Conservation (phyloP, 1,140 invertebrate species). For the Oedothorax gibbosus region DNA sequence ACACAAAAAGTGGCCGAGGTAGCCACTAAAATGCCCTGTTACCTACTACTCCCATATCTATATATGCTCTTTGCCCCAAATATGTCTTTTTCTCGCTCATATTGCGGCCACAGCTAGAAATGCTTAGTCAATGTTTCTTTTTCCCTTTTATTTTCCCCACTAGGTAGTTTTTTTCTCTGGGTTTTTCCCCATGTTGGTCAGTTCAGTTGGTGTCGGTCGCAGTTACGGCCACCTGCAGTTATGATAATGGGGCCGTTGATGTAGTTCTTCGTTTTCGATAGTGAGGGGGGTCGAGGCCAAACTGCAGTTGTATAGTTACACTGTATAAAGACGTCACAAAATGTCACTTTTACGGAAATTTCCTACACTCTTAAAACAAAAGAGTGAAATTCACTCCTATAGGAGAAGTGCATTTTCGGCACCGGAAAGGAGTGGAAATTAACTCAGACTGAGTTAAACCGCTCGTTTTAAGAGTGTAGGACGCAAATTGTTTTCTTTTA, state of each 20-base stretch:
- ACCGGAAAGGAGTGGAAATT: too few species aligned
- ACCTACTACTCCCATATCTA: constrained; percentile 12
- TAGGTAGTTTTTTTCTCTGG: constrained; percentile 13
- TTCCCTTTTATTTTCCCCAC: constrained; percentile 5
- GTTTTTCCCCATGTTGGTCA: not conserved
- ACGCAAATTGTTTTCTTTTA: too few species aligned
- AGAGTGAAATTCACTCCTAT: too few species aligned
- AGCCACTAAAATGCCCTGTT: constrained; percentile 54
- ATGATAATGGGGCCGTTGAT: constrained; percentile 49
- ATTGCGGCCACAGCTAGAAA: constrained; percentile 52
- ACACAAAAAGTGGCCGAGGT: constrained; percentile 46
- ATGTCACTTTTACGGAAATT: too few species aligned
- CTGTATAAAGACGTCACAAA: not conserved
- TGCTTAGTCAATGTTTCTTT: constrained; percentile 46
- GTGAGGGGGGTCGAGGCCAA: constrained; percentile 15
- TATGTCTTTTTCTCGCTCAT: not conserved
- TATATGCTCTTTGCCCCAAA: constrained; percentile 20
- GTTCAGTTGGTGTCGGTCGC: constrained; percentile 23
- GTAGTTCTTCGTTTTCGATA: constrained; percentile 1
- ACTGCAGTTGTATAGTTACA: not conserved
- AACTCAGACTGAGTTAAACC: too few species aligned
- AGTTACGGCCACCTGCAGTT: constrained; percentile 49
- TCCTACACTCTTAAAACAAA: too few species aligned
- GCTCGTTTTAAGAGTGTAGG: too few species aligned
- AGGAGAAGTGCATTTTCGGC: too few species aligned